phyloP scores from a whole-genome alignment of 1,140 invertebrate species.

The Macrobrachium nipponense region DNA sequence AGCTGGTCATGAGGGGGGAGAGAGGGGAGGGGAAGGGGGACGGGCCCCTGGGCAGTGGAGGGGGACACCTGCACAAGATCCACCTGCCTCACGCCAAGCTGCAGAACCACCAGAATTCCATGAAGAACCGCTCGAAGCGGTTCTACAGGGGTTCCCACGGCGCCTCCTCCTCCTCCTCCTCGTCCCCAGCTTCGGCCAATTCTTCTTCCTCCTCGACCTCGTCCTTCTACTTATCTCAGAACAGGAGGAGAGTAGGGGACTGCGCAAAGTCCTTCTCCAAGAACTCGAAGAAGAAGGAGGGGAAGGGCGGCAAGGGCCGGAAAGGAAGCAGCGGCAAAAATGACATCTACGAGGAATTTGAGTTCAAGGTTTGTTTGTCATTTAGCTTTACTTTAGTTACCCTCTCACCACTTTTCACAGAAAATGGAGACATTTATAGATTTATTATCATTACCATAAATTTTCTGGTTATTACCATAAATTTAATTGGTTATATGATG shows the following conservation, averaged over 20 bases:
- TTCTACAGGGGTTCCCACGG: not conserved
- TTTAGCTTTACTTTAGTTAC: no score
- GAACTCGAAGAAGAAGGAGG: slow-evolving; percentile 5
- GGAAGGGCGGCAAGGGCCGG: not conserved
- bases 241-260: not conserved
- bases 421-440: no score
- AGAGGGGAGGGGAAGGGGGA: slow-evolving; percentile 40
- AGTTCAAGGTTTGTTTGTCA: no score
- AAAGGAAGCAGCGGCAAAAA: not conserved
- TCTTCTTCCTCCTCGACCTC: not conserved
- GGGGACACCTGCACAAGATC: not conserved
- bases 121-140: slow-evolving; percentile 15
- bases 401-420: no score
- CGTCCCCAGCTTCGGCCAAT: not conserved
- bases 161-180: slow-evolving; percentile 1
- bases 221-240: not conserved
- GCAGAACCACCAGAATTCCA: slow-evolving; percentile 15
- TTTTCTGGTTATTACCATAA: no score
- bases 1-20: slow-evolving; percentile 55
- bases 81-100: slow-evolving; percentile 34
- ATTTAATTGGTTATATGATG: no score
- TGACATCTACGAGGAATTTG: not conserved
- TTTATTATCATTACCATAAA: no score
- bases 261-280: no score
- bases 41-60: not conserved